Evolutionary conservation across 2,113 vertebrate genomes (phyloP).

Genomic region (Sinocyclocheilus grahami): DNA sequence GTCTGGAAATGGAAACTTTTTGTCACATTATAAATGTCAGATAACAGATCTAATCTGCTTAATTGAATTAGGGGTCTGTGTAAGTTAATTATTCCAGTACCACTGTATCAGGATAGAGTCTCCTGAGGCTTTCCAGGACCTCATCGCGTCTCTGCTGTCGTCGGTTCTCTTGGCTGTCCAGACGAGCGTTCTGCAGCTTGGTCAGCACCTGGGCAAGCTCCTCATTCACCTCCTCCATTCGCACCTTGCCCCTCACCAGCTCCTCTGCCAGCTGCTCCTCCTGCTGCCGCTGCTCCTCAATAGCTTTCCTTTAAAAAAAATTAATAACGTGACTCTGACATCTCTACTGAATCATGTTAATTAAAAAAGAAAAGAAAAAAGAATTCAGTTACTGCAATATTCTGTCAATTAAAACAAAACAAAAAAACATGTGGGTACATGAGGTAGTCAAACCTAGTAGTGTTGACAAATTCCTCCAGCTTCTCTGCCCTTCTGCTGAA

Average conservation of each 20-base stretch:
- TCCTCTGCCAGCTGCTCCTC: constrained; percentile 76
- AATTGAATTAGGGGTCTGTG: background rate
- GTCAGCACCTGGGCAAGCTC: constrained; percentile 77
- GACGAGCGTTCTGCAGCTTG: constrained; percentile 83
- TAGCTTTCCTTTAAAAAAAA: constrained; percentile 73
- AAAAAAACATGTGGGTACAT: background rate
- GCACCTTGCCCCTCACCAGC: constrained; percentile 71
- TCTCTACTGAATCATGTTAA: background rate
- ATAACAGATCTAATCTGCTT: background rate
- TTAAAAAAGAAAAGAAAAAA: no score
- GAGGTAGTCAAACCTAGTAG: constrained; percentile 79
- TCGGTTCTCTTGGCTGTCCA: constrained; percentile 85
- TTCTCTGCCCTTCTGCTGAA: constrained; percentile 79
- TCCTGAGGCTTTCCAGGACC: constrained; percentile 81
- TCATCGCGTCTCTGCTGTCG: constrained; percentile 83
- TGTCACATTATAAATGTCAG: background rate
- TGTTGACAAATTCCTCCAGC: constrained; percentile 84
- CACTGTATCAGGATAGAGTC: constrained; percentile 85
- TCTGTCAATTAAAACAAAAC: background rate
- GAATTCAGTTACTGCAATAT: background rate
- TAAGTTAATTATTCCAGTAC: constrained; percentile 64
- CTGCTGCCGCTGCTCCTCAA: constrained; percentile 76
- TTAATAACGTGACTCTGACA: background rate
- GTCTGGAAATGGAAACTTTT: background rate
- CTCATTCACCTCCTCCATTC: constrained; percentile 79